phyloP scores from a whole-genome alignment of 2,888 invertebrate genomes.

The Microdon myrmicae region DNA sequence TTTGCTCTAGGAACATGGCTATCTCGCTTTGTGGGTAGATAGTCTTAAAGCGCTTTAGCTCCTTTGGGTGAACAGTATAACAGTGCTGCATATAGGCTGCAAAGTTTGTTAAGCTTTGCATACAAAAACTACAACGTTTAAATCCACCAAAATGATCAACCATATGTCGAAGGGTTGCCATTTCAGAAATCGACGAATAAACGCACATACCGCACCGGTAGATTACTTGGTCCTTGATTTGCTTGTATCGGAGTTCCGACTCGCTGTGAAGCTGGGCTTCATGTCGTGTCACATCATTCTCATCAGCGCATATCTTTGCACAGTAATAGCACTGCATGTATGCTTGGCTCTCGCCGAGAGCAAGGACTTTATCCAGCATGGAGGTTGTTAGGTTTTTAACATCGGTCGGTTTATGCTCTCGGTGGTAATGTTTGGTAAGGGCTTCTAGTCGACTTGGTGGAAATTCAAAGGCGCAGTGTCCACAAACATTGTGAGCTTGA shows the following conservation, averaged over 20 bases:
- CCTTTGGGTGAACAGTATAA: slow-evolving; percentile 54
- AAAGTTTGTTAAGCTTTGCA: slow-evolving; percentile 48
- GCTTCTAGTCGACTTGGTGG: slow-evolving; percentile 4
- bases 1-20: slow-evolving; percentile 54
- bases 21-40: slow-evolving; percentile 54
- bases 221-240: slow-evolving; percentile 61
- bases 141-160: slow-evolving; percentile 59
- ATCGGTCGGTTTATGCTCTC: slow-evolving; percentile 57
- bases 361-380: slow-evolving; percentile 50
- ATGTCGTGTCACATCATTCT: slow-evolving; percentile 56
- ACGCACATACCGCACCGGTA: slow-evolving; percentile 68
- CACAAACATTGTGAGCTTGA: slow-evolving; percentile 54
- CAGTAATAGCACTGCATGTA: slow-evolving; percentile 60
- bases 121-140: slow-evolving; percentile 56
- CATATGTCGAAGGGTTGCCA: slow-evolving; percentile 66
- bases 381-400: slow-evolving; percentile 54
- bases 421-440: slow-evolving; percentile 53
- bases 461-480: slow-evolving; percentile 56
- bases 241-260: slow-evolving; percentile 56
- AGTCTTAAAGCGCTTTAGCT: slow-evolving; percentile 52
- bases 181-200: slow-evolving; percentile 60
- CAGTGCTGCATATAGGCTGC: slow-evolving; percentile 61
- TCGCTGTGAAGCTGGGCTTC: slow-evolving; percentile 51
- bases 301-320: slow-evolving; percentile 57
- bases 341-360: slow-evolving; percentile 50